Evolutionary conservation across 2,797 vertebrate genomes (phyloP).

Genomic region (Dipus sagitta): DNA sequence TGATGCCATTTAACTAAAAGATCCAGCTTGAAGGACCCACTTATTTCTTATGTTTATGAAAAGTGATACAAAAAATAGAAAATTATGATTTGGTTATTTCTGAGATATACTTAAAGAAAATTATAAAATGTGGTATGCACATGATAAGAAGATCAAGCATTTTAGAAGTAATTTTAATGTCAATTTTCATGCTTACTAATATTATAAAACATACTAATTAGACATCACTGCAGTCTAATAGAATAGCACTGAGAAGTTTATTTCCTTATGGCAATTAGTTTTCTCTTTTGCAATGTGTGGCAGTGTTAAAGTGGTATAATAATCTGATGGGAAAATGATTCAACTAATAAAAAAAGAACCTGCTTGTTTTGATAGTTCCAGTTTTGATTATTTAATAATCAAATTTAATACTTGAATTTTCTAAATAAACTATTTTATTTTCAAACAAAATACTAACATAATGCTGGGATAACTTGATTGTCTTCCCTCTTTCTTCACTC

Average conservation of each 20-base stretch:
- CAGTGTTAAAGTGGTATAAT: background rate
- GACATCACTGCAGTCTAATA: background rate
- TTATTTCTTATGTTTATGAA: background rate
- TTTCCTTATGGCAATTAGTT: background rate
- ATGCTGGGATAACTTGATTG: background rate
- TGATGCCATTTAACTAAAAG: background rate
- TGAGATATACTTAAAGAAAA: conserved; percentile 26
- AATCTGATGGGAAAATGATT: background rate
- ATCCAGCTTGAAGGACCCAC: background rate
- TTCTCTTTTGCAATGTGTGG: background rate
- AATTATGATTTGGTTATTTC: background rate
- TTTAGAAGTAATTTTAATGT: background rate
- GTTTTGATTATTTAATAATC: conserved; percentile 13
- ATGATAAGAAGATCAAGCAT: background rate
- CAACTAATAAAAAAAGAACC: background rate
- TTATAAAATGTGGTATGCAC: background rate
- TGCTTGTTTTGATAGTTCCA: background rate
- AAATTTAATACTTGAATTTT: background rate
- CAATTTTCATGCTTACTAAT: background rate
- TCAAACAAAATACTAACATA: background rate
- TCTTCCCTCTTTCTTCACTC: background rate
- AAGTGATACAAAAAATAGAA: background rate
- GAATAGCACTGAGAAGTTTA: background rate
- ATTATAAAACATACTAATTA: background rate
- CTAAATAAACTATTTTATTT: conserved; percentile 15